Evolutionary conservation across 2,113 vertebrate genomes (phyloP).

Genomic region (Pelecanus crispus): DNA sequence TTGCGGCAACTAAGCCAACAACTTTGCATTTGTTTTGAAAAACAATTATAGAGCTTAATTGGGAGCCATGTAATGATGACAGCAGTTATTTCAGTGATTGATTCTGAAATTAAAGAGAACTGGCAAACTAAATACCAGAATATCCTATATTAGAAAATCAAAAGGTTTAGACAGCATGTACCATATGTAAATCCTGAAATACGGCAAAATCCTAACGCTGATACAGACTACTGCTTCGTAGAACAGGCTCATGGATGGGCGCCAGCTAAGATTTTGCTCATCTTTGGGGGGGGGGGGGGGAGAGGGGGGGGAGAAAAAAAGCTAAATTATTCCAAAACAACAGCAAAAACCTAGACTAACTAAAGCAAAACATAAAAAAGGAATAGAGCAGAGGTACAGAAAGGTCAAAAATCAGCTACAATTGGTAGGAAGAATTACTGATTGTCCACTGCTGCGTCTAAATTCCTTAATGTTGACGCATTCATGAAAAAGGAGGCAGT

Average conservation of each 20-base stretch:
- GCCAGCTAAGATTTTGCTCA: background rate
- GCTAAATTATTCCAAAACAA: background rate
- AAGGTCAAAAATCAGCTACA: background rate
- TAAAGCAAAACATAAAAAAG: background rate
- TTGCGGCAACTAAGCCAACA: slow-evolving; percentile 64
- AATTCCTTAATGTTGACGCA: background rate
- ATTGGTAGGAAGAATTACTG: background rate
- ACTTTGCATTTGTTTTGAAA: slow-evolving; percentile 74
- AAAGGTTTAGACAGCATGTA: background rate
- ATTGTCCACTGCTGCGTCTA: background rate
- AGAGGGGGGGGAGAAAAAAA: accelerated
- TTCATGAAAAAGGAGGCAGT: background rate
- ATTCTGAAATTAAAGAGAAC: slow-evolving; percentile 71
- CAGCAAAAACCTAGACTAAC: background rate
- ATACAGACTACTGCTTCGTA: background rate
- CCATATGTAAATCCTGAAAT: background rate
- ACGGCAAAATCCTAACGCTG: background rate
- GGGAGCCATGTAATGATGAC: slow-evolving; percentile 74
- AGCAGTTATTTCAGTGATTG: slow-evolving; percentile 75
- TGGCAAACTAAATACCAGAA: slow-evolving; percentile 48
- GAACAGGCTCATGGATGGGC: background rate
- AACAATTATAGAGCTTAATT: slow-evolving; percentile 77
- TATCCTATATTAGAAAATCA: slow-evolving; percentile 28
- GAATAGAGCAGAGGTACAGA: background rate
- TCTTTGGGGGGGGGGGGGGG: too few species aligned